phyloP scores from a whole-genome alignment of 2,113 vertebrate species.

The Periophthalmus modestus region DNA sequence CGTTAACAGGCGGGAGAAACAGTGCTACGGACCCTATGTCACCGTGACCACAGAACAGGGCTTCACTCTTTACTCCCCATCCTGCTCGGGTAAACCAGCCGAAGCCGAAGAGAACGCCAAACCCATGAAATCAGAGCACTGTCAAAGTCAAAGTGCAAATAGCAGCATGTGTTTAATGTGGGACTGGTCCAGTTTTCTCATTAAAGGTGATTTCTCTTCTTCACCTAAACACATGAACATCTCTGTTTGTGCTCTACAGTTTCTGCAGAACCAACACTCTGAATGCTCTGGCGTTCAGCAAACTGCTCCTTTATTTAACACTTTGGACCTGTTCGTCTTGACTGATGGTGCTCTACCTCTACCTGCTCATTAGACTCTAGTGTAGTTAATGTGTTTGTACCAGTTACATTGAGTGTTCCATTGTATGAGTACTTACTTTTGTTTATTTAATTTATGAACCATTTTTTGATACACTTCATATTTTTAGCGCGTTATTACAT shows the following conservation, averaged over 20 bases:
- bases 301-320: conserved; percentile 1
- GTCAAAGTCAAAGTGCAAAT: conserved; percentile 80
- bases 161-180: conserved; percentile 80
- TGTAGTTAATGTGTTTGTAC: conserved; percentile 86
- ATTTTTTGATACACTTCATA: conserved; percentile 72
- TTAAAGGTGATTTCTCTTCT: conserved; percentile 49
- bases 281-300: background rate
- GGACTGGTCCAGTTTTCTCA: conserved; percentile 69
- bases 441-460: conserved; percentile 93
- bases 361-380: conserved; percentile 76
- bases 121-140: conserved; percentile 74
- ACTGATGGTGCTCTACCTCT: conserved; percentile 94
- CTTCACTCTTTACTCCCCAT: conserved; percentile 35
- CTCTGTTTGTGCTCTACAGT: background rate
- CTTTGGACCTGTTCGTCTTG: conserved; percentile 80
- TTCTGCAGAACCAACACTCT: background rate
- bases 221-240: background rate
- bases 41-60: conserved; percentile 61
- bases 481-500: conserved; percentile 72
- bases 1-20: conserved; percentile 72
- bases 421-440: conserved; percentile 82
- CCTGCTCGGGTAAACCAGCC: conserved; percentile 42
- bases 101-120: conserved; percentile 77
- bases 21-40: conserved; percentile 67
- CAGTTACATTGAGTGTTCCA: conserved; percentile 90